phyloP scores from a whole-genome alignment of 2,888 invertebrate genomes.

The Eretmocerus hayati region DNA sequence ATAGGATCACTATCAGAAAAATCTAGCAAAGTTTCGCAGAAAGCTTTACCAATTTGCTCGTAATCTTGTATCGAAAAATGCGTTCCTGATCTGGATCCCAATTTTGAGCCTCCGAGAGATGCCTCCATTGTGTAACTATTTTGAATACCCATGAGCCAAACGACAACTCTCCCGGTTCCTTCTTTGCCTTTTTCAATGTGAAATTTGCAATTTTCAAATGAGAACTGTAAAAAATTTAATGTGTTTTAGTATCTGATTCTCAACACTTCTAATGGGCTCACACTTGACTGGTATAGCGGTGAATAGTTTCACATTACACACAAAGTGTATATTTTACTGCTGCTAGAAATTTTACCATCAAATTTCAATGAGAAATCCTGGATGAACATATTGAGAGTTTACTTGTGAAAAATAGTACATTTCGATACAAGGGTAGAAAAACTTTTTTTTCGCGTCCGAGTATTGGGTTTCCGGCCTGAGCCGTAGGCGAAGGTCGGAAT shows the following conservation, averaged over 20 bases:
- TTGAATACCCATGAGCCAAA: conserved; percentile 91
- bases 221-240: conserved; percentile 56
- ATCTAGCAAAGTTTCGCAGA: conserved; percentile 88
- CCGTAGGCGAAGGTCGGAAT: no score
- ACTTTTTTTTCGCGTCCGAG: no score
- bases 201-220: conserved; percentile 90
- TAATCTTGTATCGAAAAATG: conserved; percentile 77
- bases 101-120: conserved; percentile 83
- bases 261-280: no score
- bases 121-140: conserved; percentile 96
- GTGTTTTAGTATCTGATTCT: conserved; percentile 31
- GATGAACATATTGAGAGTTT: no score
- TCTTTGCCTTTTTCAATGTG: conserved; percentile 89
- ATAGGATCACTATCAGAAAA: conserved; percentile 81
- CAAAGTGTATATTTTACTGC: no score
- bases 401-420: no score
- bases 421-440: no score
- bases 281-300: no score
- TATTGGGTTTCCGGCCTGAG: no score
- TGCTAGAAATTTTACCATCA: no score
- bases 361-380: no score
- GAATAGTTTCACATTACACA: no score
- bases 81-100: conserved; percentile 73
- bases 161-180: conserved; percentile 88
- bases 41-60: conserved; percentile 77